phyloP scores from a whole-genome alignment of 2,113 vertebrate species.

The Cathartes aura region DNA sequence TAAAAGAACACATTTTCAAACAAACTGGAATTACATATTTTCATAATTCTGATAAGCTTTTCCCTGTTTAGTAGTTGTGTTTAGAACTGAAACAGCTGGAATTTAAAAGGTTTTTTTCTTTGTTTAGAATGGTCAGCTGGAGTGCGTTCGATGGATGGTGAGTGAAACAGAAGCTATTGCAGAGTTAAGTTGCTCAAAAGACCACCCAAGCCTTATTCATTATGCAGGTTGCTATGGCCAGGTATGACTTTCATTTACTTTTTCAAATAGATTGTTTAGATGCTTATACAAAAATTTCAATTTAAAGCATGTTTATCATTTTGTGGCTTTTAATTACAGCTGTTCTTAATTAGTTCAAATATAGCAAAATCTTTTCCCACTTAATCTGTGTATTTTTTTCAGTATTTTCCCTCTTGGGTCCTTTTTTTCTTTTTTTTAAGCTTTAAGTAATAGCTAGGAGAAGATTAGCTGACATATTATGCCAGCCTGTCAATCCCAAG shows the following conservation, averaged over 20 bases:
- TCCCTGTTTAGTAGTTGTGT: not conserved
- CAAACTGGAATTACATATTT: not conserved
- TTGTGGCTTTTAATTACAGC: not conserved
- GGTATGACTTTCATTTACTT: constrained; percentile 75
- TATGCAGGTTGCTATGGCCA: constrained; percentile 94
- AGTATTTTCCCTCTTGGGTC: not conserved
- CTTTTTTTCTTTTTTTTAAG: not conserved
- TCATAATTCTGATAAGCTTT: not conserved
- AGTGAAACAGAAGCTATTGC: constrained; percentile 98
- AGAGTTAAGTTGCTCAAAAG: constrained; percentile 93
- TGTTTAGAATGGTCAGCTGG: constrained; percentile 92
- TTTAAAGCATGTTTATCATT: not conserved
- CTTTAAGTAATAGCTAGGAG: not conserved
- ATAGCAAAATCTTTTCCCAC: not conserved
- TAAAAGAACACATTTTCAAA: not conserved
- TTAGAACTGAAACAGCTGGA: not conserved
- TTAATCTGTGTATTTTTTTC: not conserved
- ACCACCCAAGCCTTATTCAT: constrained; percentile 96
- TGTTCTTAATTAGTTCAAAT: not conserved
- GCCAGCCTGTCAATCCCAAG: not conserved
- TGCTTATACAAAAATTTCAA: not conserved
- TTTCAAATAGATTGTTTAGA: not conserved
- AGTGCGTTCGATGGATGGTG: constrained; percentile 98
- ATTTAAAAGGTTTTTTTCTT: not conserved
- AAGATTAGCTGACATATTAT: not conserved